Percentiles rank a stretch among this genome's conserved stretches.
Conservation (phyloP, 2,888 invertebrate genomes). For the Ormyrus thymus region DNA sequence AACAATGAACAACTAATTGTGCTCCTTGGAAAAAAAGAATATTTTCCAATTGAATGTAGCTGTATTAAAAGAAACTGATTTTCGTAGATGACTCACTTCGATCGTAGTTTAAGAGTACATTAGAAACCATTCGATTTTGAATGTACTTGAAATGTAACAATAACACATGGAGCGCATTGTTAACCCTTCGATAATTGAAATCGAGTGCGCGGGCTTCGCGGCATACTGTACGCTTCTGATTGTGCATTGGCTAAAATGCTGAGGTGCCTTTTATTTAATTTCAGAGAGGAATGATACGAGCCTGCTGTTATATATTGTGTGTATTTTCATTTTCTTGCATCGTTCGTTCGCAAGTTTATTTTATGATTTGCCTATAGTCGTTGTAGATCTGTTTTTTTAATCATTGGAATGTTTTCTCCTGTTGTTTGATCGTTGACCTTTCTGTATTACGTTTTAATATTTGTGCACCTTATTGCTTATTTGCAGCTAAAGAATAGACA, state of each 20-base stretch:
- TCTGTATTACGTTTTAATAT: conserved; percentile 1
- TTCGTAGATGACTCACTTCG: conserved; percentile 19
- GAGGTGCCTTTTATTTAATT: background rate
- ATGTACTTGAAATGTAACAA: background rate
- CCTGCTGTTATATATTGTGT: conserved; percentile 23
- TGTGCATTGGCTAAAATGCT: conserved; percentile 22
- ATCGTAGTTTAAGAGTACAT: conserved; percentile 18
- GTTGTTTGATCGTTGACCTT: background rate
- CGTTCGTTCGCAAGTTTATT: conserved; percentile 21
- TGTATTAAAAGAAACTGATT: background rate
- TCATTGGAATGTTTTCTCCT: background rate
- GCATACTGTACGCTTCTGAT: conserved; percentile 12
- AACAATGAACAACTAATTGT: background rate
- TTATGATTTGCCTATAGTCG: conserved; percentile 4
- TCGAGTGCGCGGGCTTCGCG: conserved; percentile 10
- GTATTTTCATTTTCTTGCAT: conserved; percentile 48
- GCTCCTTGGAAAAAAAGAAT: too few relatives aligned
- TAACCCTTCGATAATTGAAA: conserved; percentile 25
- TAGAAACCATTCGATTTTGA: background rate
- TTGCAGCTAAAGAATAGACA: background rate
- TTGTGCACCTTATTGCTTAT: conserved; percentile 23
- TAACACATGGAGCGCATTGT: background rate
- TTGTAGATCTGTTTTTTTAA: background rate
- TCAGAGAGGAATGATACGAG: conserved; percentile 4
- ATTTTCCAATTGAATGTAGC: too few relatives aligned